Conservation (phyloP, 2,797 vertebrate genomes). For the Apogon talboti region DNA sequence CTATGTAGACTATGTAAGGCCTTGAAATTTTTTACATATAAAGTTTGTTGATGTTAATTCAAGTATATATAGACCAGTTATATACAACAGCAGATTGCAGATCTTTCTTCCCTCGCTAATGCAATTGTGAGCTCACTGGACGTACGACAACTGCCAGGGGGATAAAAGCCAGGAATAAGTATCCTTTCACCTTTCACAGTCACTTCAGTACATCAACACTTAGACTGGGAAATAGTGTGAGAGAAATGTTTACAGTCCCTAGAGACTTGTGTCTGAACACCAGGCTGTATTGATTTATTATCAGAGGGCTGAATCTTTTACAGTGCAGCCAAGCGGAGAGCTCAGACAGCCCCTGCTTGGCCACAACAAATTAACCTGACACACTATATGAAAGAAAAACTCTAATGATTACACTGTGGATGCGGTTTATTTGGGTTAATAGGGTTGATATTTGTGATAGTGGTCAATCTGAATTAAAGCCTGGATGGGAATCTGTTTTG, state of each 20-base stretch:
- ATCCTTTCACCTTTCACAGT: slow-evolving; percentile 61
- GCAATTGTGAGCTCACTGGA: slow-evolving; percentile 62
- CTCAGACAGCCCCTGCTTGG: slow-evolving; percentile 24
- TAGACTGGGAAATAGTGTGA: slow-evolving; percentile 60
- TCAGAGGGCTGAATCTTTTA: slow-evolving; percentile 41
- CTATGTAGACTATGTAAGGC: neutral
- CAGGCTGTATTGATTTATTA: slow-evolving; percentile 58
- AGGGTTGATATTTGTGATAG: slow-evolving; percentile 16
- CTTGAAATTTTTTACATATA: neutral
- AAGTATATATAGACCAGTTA: neutral
- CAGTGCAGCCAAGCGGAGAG: slow-evolving; percentile 21
- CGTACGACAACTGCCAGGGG: slow-evolving; percentile 50
- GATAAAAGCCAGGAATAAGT: slow-evolving; percentile 60
- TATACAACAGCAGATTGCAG: neutral
- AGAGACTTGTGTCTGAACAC: slow-evolving; percentile 55
- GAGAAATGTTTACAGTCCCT: slow-evolving; percentile 72
- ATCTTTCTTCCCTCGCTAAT: slow-evolving; percentile 14
- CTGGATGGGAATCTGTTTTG: slow-evolving; percentile 6
- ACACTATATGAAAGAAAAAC: slow-evolving; percentile 1
- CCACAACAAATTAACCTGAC: slow-evolving; percentile 27
- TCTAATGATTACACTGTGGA: slow-evolving; percentile 4
- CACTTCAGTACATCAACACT: slow-evolving; percentile 48
- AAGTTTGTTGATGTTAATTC: neutral
- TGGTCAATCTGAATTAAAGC: slow-evolving; percentile 5
- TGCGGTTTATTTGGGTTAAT: slow-evolving; percentile 10